Percentiles rank a stretch among this genome's conserved stretches.
Conservation (phyloP, 2,113 vertebrate species). For the Mellivora capensis region DNA sequence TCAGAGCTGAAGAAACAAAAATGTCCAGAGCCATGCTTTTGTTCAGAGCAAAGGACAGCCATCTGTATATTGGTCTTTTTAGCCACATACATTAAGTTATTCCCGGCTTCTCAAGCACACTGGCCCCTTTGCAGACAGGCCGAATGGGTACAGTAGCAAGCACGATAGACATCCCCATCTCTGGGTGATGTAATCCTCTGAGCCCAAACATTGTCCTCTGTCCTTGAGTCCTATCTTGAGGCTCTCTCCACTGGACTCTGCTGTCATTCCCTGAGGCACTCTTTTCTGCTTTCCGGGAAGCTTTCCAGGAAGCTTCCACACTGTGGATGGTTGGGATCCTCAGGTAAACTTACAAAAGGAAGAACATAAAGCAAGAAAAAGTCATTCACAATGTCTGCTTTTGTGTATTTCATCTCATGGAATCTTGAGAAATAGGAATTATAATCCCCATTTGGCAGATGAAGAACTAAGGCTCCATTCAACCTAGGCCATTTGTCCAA, state of each 20-base stretch:
- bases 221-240: neutral
- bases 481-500: neutral
- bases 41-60: neutral
- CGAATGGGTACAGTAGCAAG: accelerated
- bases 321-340: neutral
- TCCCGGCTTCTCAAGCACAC: neutral
- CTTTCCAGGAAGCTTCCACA: neutral
- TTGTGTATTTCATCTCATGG: neutral
- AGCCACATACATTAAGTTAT: neutral
- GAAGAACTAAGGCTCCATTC: neutral
- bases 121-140: neutral
- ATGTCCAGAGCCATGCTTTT: neutral
- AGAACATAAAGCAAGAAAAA: neutral
- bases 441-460: neutral
- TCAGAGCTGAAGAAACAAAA: neutral
- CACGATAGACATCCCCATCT: neutral
- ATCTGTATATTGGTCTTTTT: neutral
- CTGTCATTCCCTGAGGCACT: neutral
- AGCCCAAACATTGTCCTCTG: neutral
- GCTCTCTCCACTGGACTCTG: too few relatives aligned
- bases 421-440: neutral
- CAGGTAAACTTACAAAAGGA: neutral
- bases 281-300: neutral
- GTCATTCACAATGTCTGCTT: neutral
- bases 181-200: neutral